A percentile compares a stretch with the other conserved stretches of the same genome.
Evolutionary conservation across 2,888 invertebrate genomes (phyloP).

Genomic region (Lasioglossum malachurum): DNA sequence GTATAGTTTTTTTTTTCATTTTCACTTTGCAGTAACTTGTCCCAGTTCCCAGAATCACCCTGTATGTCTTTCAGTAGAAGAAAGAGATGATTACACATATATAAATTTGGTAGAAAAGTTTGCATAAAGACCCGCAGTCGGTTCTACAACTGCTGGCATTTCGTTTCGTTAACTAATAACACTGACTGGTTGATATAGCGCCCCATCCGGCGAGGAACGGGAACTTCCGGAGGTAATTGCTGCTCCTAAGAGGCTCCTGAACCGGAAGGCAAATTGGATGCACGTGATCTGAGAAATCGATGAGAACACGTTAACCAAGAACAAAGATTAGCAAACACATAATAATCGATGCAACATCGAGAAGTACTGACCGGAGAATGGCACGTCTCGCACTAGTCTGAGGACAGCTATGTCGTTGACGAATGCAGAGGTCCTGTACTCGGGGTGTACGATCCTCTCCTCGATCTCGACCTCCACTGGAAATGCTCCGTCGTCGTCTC

Average conservation of each 20-base stretch:
- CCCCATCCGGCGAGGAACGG: conserved; percentile 96
- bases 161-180: not conserved
- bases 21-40: too few relatives aligned
- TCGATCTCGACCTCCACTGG: conserved; percentile 88
- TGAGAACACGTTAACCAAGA: not conserved
- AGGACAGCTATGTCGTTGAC: conserved; percentile 93
- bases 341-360: not conserved
- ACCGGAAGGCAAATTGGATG: conserved; percentile 92
- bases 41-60: too few relatives aligned
- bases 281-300: conserved; percentile 87
- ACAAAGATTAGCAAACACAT: not conserved
- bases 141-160: not conserved
- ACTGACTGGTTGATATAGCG: conserved; percentile 89
- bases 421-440: conserved; percentile 88
- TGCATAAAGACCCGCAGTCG: not conserved
- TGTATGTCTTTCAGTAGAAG: too few relatives aligned
- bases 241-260: conserved; percentile 85
- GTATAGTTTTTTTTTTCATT: too few relatives aligned
- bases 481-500: conserved; percentile 88
- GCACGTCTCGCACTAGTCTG: conserved; percentile 87
- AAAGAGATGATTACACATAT: too few relatives aligned
- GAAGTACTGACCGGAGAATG: conserved; percentile 78
- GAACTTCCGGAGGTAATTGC: conserved; percentile 86
- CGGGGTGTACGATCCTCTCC: conserved; percentile 88
- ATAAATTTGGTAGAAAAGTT: not conserved